These are phyloP conservation scores for Drosophila arawakana DNA, from an alignment of 1,140 invertebrate genomes.

Conservation along the genomic window DNA sequence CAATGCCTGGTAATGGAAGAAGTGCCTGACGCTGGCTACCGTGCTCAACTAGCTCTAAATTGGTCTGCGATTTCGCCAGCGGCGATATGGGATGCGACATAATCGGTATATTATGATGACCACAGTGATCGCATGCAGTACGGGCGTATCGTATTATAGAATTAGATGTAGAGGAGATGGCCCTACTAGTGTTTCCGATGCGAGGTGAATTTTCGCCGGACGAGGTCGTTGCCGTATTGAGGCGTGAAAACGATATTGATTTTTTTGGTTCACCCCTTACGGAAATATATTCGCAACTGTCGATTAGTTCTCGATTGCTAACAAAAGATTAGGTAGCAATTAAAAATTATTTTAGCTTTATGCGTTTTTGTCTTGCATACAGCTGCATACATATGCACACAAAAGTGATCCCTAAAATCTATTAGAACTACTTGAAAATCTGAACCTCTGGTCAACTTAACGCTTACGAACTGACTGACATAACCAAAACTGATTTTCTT, in stretches of 20 bases:
- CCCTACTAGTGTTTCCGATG: constrained; percentile 14
- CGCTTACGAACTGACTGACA: constrained; percentile 53
- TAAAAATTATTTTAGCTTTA: not conserved
- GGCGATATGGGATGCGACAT: constrained; percentile 81
- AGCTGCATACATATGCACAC: constrained; percentile 16
- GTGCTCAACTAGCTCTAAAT: constrained; percentile 72
- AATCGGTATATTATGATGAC: constrained; percentile 73
- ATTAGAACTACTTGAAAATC: not conserved
- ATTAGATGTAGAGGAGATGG: constrained; percentile 44
- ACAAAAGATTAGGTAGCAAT: constrained; percentile 10
- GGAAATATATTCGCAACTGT: constrained; percentile 67
- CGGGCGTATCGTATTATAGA: constrained; percentile 70
- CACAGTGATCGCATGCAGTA: constrained; percentile 76
- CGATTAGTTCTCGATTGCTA: constrained; percentile 58
- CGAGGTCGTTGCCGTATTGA: constrained; percentile 34
- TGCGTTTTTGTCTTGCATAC: not conserved
- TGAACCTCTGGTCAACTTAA: constrained; percentile 34
- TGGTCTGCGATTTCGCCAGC: constrained; percentile 77
- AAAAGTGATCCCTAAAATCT: not conserved
- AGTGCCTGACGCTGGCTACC: constrained; percentile 67
- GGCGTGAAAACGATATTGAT: constrained; percentile 69
- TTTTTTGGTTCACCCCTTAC: constrained; percentile 68
- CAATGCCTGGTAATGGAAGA: constrained; percentile 53
- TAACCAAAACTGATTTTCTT: not conserved
- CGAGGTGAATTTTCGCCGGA: constrained; percentile 23